These are phyloP conservation scores for Menidia menidia DNA, from an alignment of 2,797 vertebrate species.

Conservation along the genomic window DNA sequence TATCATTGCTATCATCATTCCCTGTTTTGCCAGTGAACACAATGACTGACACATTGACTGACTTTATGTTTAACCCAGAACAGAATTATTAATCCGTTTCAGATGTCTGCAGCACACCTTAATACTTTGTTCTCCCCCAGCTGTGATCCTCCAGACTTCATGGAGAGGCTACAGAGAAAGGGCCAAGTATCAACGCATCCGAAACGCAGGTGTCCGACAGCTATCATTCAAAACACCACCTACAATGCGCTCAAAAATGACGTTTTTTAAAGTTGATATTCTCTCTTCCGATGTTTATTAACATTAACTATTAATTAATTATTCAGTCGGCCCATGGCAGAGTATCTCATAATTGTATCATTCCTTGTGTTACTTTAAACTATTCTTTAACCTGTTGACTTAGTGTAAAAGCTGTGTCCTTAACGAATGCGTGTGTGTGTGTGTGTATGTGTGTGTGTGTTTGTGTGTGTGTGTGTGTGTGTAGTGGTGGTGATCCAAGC, in stretches of 20 bases:
- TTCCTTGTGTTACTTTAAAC: constrained; percentile 1
- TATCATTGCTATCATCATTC: background rate
- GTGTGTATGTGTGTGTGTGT: constrained; percentile 35
- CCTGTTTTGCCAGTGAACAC: background rate
- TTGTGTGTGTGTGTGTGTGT: constrained; percentile 40
- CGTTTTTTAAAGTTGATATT: background rate
- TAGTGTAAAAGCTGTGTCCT: constrained; percentile 10
- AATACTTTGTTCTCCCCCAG: constrained; percentile 75
- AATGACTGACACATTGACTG: background rate
- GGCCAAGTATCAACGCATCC: constrained; percentile 92
- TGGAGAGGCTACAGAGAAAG: constrained; percentile 94
- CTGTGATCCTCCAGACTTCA: constrained; percentile 90
- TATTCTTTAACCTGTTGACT: constrained; percentile 22
- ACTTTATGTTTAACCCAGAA: background rate
- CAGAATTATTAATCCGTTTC: background rate
- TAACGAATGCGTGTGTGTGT: constrained; percentile 39
- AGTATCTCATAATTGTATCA: background rate
- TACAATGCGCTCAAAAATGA: background rate
- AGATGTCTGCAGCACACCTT: background rate
- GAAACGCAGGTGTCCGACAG: constrained; percentile 82
- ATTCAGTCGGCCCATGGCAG: background rate
- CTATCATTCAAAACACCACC: background rate
- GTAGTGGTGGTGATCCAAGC: constrained; percentile 93
- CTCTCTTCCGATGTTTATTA: background rate
- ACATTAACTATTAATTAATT: too few species aligned